Evolutionary conservation across 2,797 vertebrate genomes (phyloP).

Genomic region (Danio jaintianensis): DNA sequence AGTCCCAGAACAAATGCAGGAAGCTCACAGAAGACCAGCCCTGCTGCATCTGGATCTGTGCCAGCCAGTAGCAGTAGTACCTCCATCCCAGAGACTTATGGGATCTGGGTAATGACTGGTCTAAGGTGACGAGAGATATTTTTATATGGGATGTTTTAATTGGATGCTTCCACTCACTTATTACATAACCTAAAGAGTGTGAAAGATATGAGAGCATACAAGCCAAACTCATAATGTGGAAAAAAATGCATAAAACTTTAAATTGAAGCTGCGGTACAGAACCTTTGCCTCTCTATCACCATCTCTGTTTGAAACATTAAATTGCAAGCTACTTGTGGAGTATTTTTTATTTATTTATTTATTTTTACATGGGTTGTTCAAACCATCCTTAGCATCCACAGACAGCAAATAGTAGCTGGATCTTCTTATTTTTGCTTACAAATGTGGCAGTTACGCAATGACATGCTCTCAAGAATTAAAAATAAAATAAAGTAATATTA

Average conservation of each 20-base stretch:
- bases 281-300: no score
- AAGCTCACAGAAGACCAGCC: conserved; percentile 77
- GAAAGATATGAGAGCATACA: background rate
- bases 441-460: no score
- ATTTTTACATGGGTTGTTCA: no score
- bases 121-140: conserved; percentile 40
- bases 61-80: conserved; percentile 65
- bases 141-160: conserved; percentile 47
- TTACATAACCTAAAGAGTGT: conserved; percentile 39
- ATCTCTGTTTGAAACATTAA: no score
- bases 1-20: conserved; percentile 85
- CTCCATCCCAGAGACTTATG: conserved; percentile 20
- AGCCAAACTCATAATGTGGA: conserved; percentile 5
- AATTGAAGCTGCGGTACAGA: background rate
- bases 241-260: background rate
- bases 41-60: conserved; percentile 75
- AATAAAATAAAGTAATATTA: no score
- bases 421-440: no score
- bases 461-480: no score
- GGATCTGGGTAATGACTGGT: conserved; percentile 35
- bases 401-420: no score
- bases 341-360: no score
- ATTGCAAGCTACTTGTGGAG: no score
- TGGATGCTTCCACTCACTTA: conserved; percentile 40
- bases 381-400: no score